Evolutionary conservation across 2,888 invertebrate species (phyloP).

Genomic region (Calephelis perditalis): DNA sequence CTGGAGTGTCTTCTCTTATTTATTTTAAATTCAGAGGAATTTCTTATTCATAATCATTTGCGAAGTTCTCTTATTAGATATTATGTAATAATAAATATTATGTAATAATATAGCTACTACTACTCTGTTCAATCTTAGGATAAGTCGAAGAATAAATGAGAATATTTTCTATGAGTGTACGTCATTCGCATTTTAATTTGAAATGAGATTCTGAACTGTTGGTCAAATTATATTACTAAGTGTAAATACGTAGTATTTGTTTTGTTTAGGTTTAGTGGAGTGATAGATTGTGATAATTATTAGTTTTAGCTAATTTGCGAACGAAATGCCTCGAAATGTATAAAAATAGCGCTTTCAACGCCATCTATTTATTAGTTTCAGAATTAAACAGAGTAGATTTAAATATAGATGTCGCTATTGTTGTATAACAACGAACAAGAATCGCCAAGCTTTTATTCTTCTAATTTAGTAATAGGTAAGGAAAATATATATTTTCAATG

Average conservation of each 20-base stretch:
- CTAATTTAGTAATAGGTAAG: conserved; percentile 12
- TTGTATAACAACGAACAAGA: conserved; percentile 2
- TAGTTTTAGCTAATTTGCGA: conserved; percentile 11
- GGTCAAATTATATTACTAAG: conserved; percentile 58
- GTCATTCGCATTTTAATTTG: conserved; percentile 9
- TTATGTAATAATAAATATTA: neutral
- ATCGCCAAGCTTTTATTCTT: conserved; percentile 22
- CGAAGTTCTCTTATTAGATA: too few species aligned
- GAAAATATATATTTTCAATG: conserved; percentile 63
- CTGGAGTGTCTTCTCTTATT: too few species aligned
- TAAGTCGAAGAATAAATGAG: too few species aligned
- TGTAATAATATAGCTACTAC: too few species aligned
- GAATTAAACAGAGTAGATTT: conserved; percentile 39
- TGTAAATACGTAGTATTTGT: conserved; percentile 56
- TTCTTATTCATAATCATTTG: too few species aligned
- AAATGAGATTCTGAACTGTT: conserved; percentile 38
- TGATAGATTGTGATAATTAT: conserved; percentile 13
- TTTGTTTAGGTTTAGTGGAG: conserved; percentile 6
- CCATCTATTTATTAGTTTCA: conserved; percentile 17
- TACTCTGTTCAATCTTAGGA: too few species aligned
- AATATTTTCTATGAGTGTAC: neutral
- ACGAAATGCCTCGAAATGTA: conserved; percentile 6
- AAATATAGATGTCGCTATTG: conserved; percentile 11
- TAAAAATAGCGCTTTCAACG: conserved; percentile 5
- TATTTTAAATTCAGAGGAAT: too few species aligned